Base-by-base conservation (phyloP, 2,113 vertebrate species). In the Columbina picui region DNA sequence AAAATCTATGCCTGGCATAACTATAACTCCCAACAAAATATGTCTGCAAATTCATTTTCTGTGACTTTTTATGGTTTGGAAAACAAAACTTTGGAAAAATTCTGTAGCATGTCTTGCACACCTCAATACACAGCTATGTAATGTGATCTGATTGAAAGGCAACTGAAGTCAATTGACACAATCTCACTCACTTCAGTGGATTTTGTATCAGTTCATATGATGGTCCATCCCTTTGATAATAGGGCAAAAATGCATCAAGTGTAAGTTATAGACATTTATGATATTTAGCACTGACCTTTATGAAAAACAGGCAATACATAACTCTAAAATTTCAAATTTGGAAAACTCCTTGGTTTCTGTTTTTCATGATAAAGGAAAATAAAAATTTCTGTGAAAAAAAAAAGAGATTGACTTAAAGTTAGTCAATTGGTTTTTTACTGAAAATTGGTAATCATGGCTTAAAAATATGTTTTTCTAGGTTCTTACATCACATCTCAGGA, bases 261-360 rank as follows among this genome's bases (percentile, higher is more conserved):
- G 4, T 59, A 53, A 77, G 9, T 26, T 47, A 65, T 8, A 65
- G 26, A 30, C 6, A 38, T 38, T 55, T 59, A n/a, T 30, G 14
- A 25, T 38, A 34, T 34, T 22, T 49, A 65, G 64, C 36, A 43
- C 22, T 75, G 38, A 59, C 22, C 6, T 67, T 57, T 9, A 34
- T 0, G 1, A 60, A 70, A 76, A 91, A 6, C 3, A 45, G 9
- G 3, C 2, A 50, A 56, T 26, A 18, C 14, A 12, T 49, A 39
- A 36, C 6, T 59, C 17, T 64, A 70, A 47, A 59, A 53, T 59
- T 80, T 53, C 26, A 43, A 26, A 38, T 59, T 14, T n/a, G 4
- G 2, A 18, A 57, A 74, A 50, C 17, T 29, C 9, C 49, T 52
- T 2, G 0, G 9, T 34, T 59, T 76, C 27, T 69, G 8, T 7